Evolutionary conservation across 2,888 invertebrate species (phyloP).

Genomic region (Listrodromus nycthemerus): DNA sequence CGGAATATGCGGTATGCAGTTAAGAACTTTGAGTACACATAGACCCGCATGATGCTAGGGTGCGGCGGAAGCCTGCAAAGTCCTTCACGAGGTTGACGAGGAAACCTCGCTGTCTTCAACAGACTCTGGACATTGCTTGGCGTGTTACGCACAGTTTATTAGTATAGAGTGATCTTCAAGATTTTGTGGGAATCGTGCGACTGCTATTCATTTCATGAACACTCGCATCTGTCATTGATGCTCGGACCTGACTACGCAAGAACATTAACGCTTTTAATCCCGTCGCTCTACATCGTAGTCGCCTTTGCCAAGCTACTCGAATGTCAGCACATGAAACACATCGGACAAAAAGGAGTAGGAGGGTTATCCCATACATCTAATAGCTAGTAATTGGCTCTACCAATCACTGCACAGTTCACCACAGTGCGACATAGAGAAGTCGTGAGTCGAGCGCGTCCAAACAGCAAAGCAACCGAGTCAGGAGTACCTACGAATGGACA

Average conservation of each 20-base stretch:
- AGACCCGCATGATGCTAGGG: constrained; percentile 33
- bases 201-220: not conserved
- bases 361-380: not conserved
- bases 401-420: constrained; percentile 17
- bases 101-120: constrained; percentile 50
- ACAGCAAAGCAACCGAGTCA: constrained; percentile 8
- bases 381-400: constrained; percentile 18
- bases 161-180: not conserved
- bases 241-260: not conserved
- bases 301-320: not conserved
- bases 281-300: not conserved
- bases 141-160: not conserved
- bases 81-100: constrained; percentile 33
- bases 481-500: constrained; percentile 22
- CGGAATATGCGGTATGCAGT: constrained; percentile 48
- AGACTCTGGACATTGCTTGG: constrained; percentile 48
- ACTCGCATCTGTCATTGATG: not conserved
- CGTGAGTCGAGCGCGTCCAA: constrained; percentile 10
- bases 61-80: constrained; percentile 34
- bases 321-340: not conserved
- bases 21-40: constrained; percentile 37
- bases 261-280: not conserved
- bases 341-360: not conserved
- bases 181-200: not conserved
- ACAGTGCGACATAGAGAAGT: constrained; percentile 2